Percentiles rank a stretch among this genome's conserved stretches.
phyloP scores from a whole-genome alignment of 2,797 vertebrate genomes.

The Diglossa cyanea region DNA sequence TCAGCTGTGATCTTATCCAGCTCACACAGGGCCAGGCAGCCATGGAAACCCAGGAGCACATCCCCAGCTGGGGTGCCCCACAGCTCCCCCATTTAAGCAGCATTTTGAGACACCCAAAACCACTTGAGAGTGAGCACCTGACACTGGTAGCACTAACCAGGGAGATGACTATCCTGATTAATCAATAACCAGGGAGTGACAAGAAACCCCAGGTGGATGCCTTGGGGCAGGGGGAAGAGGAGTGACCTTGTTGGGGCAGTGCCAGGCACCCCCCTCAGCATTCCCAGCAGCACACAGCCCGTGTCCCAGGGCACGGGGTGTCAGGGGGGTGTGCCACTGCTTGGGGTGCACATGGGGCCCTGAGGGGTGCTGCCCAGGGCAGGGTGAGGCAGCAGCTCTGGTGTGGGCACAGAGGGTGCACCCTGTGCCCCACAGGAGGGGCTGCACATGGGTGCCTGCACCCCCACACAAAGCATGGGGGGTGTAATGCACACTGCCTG shows the following conservation, averaged over 20 bases:
- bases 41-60: neutral
- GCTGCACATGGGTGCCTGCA: neutral
- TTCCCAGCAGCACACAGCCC: neutral
- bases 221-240: neutral
- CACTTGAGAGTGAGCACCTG: neutral
- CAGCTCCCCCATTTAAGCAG: neutral
- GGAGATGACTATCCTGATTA: neutral
- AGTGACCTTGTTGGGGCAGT: neutral
- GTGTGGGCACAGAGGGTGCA: neutral
- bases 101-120: neutral
- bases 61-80: too few species aligned
- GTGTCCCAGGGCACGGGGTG: fast-evolving
- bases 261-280: neutral
- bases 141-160: neutral
- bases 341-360: fast-evolving
- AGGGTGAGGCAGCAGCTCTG: fast-evolving
- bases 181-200: neutral
- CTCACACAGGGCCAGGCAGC: neutral
- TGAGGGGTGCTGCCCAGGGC: neutral
- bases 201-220: neutral
- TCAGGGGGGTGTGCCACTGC: fast-evolving
- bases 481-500: neutral
- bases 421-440: neutral
- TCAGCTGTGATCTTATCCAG: neutral
- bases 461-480: too few species aligned